Evolutionary conservation across 2,797 vertebrate genomes (phyloP).

Genomic region (Psittacula derbiana): DNA sequence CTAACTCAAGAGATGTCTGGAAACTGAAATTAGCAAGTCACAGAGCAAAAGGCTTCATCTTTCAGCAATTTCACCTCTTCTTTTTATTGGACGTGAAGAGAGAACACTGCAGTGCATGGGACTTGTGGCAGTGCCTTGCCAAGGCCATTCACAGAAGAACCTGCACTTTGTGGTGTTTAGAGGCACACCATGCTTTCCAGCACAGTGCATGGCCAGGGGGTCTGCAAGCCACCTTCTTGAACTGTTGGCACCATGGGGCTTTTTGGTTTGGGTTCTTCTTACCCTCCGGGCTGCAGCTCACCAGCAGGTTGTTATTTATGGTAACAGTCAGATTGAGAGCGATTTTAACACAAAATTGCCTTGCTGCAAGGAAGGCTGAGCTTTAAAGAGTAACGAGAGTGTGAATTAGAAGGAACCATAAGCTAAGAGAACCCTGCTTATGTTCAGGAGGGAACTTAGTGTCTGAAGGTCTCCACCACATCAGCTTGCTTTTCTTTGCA

Average conservation of each 20-base stretch:
- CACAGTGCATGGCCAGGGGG: background rate
- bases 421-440: background rate
- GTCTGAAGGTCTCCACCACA: background rate
- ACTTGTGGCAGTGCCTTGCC: background rate
- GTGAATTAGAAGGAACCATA: background rate
- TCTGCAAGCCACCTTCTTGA: background rate
- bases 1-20: constrained; percentile 10
- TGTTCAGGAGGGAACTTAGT: background rate
- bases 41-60: background rate
- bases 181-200: background rate
- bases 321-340: background rate
- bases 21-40: constrained; percentile 14
- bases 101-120: background rate
- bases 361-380: background rate
- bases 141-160: background rate
- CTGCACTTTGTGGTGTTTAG: background rate
- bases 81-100: background rate
- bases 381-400: background rate
- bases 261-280: background rate
- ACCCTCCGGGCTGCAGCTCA: background rate
- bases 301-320: background rate
- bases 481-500: background rate
- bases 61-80: background rate
- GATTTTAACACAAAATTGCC: background rate
- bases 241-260: background rate